A percentile compares a stretch with the other conserved stretches of the same genome.
These are phyloP conservation scores for Aphidius ervi DNA, from an alignment of 1,140 invertebrate species.

Conservation along the genomic window DNA sequence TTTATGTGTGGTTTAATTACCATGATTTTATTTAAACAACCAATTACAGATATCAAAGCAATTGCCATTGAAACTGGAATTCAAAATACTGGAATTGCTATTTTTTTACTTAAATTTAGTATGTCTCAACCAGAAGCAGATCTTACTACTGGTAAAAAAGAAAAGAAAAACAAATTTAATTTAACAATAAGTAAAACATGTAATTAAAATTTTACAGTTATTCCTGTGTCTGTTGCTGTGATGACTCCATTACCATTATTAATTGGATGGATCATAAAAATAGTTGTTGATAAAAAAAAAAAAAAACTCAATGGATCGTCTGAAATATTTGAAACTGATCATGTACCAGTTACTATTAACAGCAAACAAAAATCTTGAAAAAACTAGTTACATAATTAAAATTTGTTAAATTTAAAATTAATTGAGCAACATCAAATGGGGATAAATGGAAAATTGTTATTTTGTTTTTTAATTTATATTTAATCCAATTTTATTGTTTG, in stretches of 20 bases:
- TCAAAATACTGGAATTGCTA: slow-evolving; percentile 91
- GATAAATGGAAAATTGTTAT: background rate
- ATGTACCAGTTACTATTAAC: background rate
- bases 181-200: background rate
- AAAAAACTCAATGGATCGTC: slow-evolving; percentile 24
- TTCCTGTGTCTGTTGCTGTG: slow-evolving; percentile 84
- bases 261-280: slow-evolving; percentile 53
- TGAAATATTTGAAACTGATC: slow-evolving; percentile 26
- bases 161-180: slow-evolving; percentile 4
- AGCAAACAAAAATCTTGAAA: background rate
- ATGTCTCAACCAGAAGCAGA: slow-evolving; percentile 71
- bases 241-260: slow-evolving; percentile 89
- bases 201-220: slow-evolving; percentile 56
- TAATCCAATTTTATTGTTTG: background rate
- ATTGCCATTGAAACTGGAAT: slow-evolving; percentile 92
- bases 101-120: slow-evolving; percentile 73
- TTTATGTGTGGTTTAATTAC: slow-evolving; percentile 70
- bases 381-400: too few relatives aligned
- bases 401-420: too few relatives aligned
- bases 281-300: slow-evolving; percentile 33
- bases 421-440: too few relatives aligned
- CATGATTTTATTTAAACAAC: slow-evolving; percentile 61
- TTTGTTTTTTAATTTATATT: background rate
- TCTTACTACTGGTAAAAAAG: slow-evolving; percentile 67
- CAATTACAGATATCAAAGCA: slow-evolving; percentile 67